A percentile compares a stretch with the other conserved stretches of the same genome.
These are phyloP conservation scores for Nasonia giraulti DNA, from an alignment of 1,140 invertebrate species.

Conservation along the genomic window DNA sequence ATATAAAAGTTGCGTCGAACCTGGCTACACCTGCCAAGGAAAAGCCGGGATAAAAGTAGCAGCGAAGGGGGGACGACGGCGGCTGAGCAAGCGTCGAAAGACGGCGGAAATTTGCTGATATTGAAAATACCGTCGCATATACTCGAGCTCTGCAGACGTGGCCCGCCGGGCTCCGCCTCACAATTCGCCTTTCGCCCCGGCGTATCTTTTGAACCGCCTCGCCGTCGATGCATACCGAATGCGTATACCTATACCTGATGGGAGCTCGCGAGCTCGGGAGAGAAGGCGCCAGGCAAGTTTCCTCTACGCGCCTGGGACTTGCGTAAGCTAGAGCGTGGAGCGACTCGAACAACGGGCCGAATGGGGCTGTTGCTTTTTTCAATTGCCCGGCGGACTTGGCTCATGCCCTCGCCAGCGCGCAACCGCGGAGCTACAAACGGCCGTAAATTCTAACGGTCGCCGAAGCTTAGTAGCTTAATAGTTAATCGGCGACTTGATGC, in stretches of 20 bases:
- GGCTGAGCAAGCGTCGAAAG: conserved; percentile 6
- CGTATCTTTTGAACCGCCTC: conserved; percentile 4
- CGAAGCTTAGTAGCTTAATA: too few relatives aligned
- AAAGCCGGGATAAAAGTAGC: background rate
- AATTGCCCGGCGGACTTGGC: too few relatives aligned
- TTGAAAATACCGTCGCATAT: conserved; percentile 29
- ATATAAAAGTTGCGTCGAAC: too few relatives aligned
- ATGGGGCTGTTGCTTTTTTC: too few relatives aligned
- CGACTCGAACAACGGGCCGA: too few relatives aligned
- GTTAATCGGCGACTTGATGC: conserved; percentile 46
- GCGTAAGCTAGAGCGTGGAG: conserved; percentile 1
- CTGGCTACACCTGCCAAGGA: background rate
- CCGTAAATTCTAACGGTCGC: too few relatives aligned
- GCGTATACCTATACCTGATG: background rate
- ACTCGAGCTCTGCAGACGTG: background rate
- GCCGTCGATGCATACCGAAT: conserved; percentile 22
- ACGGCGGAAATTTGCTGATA: conserved; percentile 28
- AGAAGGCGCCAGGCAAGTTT: background rate
- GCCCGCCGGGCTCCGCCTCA: background rate
- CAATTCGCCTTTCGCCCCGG: background rate
- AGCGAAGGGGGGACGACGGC: background rate
- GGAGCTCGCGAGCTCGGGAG: background rate
- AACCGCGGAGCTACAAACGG: too few relatives aligned
- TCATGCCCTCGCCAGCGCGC: too few relatives aligned
- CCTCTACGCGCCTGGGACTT: background rate